phyloP scores from a whole-genome alignment of 2,888 invertebrate species.

The Panzeria rudis region DNA sequence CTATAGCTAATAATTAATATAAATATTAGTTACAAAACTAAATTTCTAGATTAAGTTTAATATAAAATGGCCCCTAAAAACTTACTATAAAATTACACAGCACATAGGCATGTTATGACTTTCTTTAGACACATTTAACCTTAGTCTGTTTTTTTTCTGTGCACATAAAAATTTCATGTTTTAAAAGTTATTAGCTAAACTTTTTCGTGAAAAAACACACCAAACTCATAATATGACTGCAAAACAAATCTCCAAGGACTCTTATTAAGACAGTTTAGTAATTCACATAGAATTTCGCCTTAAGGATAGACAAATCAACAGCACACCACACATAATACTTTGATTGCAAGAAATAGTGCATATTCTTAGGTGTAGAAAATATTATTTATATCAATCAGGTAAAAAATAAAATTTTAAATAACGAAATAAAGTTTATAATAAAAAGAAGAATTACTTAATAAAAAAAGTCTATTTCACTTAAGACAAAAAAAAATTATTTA shows the following conservation, averaged over 20 bases:
- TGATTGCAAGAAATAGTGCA: not conserved
- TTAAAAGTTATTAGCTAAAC: not conserved
- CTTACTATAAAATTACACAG: not conserved
- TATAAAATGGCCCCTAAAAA: slow-evolving; percentile 15
- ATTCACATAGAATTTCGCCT: not conserved
- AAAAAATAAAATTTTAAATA: not conserved
- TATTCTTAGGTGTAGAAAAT: not conserved
- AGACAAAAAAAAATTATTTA: not conserved
- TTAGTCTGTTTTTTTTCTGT: not conserved
- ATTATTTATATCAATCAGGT: no score
- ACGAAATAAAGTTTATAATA: not conserved
- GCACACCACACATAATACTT: not conserved
- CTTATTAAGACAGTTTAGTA: slow-evolving; percentile 9
- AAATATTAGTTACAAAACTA: not conserved
- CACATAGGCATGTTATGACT: not conserved
- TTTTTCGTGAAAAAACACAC: not conserved
- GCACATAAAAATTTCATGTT: not conserved
- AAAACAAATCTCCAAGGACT: slow-evolving; percentile 66
- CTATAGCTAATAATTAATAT: slow-evolving; percentile 16
- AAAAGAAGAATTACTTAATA: not conserved
- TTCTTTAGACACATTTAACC: not conserved
- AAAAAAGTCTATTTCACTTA: not conserved
- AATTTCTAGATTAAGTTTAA: slow-evolving; percentile 7
- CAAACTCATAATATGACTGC: not conserved
- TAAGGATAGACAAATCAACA: not conserved